Percentiles rank a stretch among this genome's conserved stretches.
phyloP scores from a whole-genome alignment of 2,797 vertebrate species.

The Scolopax rusticola region DNA sequence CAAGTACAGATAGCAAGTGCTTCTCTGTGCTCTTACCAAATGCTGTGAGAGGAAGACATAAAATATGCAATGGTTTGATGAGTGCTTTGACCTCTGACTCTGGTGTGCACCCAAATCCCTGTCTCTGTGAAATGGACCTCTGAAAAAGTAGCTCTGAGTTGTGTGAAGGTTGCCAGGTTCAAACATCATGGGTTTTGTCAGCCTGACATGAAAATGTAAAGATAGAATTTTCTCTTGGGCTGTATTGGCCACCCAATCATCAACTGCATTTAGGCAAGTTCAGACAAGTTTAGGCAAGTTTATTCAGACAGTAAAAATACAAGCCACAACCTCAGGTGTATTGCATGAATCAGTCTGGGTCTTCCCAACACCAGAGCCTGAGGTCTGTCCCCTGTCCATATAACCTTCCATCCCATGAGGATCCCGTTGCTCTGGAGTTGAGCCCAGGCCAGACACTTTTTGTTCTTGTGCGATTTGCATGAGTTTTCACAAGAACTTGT shows the following conservation, averaged over 20 bases:
- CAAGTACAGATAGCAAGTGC: background rate
- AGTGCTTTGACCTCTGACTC: background rate
- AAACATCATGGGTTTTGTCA: background rate
- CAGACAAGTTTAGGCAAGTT: background rate
- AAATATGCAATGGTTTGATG: background rate
- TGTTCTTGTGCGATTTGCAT: rapidly evolving
- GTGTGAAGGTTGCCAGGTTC: background rate
- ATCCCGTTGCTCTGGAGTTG: background rate
- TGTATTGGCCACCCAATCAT: background rate
- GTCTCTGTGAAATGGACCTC: background rate
- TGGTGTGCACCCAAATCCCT: background rate
- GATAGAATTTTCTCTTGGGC: background rate
- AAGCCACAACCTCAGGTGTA: rapidly evolving
- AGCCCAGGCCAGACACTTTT: background rate
- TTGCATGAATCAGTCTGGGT: background rate
- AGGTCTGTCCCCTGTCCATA: background rate
- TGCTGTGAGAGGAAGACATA: background rate
- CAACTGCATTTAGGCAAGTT: background rate
- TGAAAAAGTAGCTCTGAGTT: background rate
- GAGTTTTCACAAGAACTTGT: background rate
- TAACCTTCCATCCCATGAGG: background rate
- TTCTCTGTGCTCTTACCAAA: background rate
- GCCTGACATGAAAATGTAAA: background rate
- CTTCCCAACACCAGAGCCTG: background rate
- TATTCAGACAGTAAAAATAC: background rate